These are phyloP conservation scores for Mastomys coucha DNA, from an alignment of 2,113 vertebrate species.

Conservation along the genomic window DNA sequence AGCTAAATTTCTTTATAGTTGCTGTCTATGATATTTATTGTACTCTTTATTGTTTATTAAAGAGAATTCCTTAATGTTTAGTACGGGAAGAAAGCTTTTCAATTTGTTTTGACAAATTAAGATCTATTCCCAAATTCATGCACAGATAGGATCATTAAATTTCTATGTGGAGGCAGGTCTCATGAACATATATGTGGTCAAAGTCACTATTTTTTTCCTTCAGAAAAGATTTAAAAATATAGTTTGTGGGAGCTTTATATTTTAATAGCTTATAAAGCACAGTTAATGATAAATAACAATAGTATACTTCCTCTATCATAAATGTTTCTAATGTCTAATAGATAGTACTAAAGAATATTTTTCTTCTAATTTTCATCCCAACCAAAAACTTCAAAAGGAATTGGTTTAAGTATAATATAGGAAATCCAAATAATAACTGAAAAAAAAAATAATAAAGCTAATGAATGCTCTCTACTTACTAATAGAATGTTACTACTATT, in stretches of 20 bases:
- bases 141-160: conserved; percentile 8
- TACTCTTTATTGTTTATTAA: conserved; percentile 45
- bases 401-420: neutral
- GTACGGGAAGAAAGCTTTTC: too few species aligned
- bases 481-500: neutral
- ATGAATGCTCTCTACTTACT: neutral
- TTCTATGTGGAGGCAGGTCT: neutral
- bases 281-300: neutral
- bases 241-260: neutral
- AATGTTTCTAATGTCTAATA: neutral
- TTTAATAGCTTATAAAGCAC: neutral
- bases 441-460: neutral
- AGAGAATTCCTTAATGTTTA: neutral
- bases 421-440: neutral
- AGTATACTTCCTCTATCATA: neutral
- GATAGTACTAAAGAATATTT: neutral
- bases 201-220: neutral
- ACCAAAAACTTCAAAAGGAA: neutral
- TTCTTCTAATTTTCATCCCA: neutral
- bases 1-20: neutral
- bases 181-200: neutral
- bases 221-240: neutral
- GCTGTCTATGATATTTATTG: neutral
- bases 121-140: neutral
- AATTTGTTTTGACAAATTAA: conserved; percentile 21